Evolutionary conservation across 1,140 invertebrate species (phyloP), one percentile per base, ranked within the genome.

Genomic region (Polypedilum vanderplanki): DNA sequence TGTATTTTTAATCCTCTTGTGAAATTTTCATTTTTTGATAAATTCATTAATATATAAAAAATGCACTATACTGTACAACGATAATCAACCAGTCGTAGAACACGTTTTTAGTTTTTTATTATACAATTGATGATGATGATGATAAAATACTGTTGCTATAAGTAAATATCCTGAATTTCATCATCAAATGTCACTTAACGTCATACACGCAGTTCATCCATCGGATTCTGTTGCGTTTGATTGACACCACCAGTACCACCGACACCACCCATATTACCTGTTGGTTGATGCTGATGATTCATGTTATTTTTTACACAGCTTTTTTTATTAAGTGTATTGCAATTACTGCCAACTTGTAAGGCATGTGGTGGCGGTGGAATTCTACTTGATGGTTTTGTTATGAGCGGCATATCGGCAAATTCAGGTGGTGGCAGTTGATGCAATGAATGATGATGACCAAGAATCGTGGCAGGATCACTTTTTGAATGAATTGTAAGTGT

Each of bases 131-230:
- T 33, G n/a, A n/a, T 33, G 24, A 33, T 33, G 24, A 33, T 33
- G 24, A 33, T 33, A 3, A 33, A 12, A 15, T 15, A 15, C 9
- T 15, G 12, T 15, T 57, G 46, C 65, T 70, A 70, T 70, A 70
- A 70, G 18, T 70, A 70, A 22, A 70, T 70, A 18, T 70, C 65
- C 10, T 70, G 65, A 20, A 70, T 70, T 70, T 70, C 65, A 70
- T 70, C 65, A 70, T 70, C 65, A 70, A 70, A 70, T 70, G 65
- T 70, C n/a, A 70, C 65, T 70, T 87, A 86, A 83, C 88, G 90
- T 92, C 90, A 92, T 89, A 92, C 91, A 75, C 90, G 83, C 82
- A 92, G 80, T 83, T 92, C 90, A 82, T 92, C 90, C 90, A 92
- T 91, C 57, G 80, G 75, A 9, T 80, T 81, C 79, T 82, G 81